phyloP scores from a whole-genome alignment of 1,140 invertebrate species.

The Drosophila nasuta region DNA sequence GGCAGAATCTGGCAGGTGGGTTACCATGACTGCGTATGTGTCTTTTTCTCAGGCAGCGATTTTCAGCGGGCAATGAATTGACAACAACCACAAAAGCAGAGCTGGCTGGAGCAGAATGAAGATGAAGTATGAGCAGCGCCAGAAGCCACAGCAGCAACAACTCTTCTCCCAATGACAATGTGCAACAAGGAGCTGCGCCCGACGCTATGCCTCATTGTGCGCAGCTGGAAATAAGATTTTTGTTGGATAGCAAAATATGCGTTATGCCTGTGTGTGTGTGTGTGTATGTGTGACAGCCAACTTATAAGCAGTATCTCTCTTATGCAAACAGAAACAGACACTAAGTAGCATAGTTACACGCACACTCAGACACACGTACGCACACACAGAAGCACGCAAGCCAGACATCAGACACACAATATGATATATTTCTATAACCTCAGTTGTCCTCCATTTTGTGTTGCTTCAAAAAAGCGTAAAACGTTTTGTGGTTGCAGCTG shows the following conservation, averaged over 20 bases:
- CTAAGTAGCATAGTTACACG: slow-evolving; percentile 75
- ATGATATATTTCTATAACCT: slow-evolving; percentile 69
- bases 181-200: slow-evolving; percentile 45
- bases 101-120: not conserved
- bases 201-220: slow-evolving; percentile 38
- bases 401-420: slow-evolving; percentile 33
- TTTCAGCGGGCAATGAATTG: slow-evolving; percentile 40
- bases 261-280: slow-evolving; percentile 21
- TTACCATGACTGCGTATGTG: slow-evolving; percentile 54
- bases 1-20: slow-evolving; percentile 41
- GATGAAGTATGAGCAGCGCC: not conserved
- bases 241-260: slow-evolving; percentile 20
- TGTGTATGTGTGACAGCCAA: slow-evolving; percentile 38
- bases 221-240: slow-evolving; percentile 53
- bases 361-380: slow-evolving; percentile 31
- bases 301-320: slow-evolving; percentile 46
- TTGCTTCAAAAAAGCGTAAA: slow-evolving; percentile 38
- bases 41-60: slow-evolving; percentile 52
- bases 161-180: slow-evolving; percentile 15
- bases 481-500: slow-evolving; percentile 43
- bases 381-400: slow-evolving; percentile 2
- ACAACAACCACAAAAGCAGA: slow-evolving; percentile 19
- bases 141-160: slow-evolving; percentile 18
- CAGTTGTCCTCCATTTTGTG: slow-evolving; percentile 38
- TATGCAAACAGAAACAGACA: slow-evolving; percentile 70